phyloP scores from a whole-genome alignment of 1,140 invertebrate species.

The Zaprionus tsacasi region DNA sequence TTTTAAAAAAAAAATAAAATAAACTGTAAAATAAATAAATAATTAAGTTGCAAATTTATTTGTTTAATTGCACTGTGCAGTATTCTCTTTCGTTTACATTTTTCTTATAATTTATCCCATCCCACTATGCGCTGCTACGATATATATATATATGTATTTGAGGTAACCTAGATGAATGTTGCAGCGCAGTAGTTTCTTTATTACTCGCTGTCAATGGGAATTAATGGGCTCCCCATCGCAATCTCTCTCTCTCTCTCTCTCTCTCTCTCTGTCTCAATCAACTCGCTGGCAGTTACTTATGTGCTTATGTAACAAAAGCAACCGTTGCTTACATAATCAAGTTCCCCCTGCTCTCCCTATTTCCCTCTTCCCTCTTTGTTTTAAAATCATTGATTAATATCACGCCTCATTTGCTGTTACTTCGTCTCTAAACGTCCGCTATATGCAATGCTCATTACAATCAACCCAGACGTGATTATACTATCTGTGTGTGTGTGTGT shows the following conservation, averaged over 20 bases:
- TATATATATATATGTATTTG: neutral
- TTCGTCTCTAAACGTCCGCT: constrained; percentile 8
- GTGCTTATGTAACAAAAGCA: constrained; percentile 8
- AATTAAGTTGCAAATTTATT: no score
- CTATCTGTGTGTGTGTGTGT: neutral
- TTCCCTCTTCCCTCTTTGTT: constrained; percentile 14
- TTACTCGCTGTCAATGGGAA: constrained; percentile 1
- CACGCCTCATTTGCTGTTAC: constrained; percentile 38
- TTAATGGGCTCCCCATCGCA: neutral
- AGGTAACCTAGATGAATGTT: constrained; percentile 2
- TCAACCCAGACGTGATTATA: constrained; percentile 8
- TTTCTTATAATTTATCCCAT: neutral
- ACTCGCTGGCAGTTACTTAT: neutral
- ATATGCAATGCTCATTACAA: constrained; percentile 27
- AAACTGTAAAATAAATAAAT: no score
- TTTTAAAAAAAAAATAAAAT: no score
- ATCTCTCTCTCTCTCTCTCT: neutral
- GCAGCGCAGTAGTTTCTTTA: neutral
- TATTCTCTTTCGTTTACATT: neutral
- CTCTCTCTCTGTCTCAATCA: constrained; percentile 2
- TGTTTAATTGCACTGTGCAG: no score
- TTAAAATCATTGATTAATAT: constrained; percentile 46
- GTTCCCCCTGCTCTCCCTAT: neutral
- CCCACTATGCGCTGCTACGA: no score
- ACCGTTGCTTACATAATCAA: neutral